phyloP scores from a whole-genome alignment of 2,888 invertebrate species.

The Microplitis deprimator region DNA sequence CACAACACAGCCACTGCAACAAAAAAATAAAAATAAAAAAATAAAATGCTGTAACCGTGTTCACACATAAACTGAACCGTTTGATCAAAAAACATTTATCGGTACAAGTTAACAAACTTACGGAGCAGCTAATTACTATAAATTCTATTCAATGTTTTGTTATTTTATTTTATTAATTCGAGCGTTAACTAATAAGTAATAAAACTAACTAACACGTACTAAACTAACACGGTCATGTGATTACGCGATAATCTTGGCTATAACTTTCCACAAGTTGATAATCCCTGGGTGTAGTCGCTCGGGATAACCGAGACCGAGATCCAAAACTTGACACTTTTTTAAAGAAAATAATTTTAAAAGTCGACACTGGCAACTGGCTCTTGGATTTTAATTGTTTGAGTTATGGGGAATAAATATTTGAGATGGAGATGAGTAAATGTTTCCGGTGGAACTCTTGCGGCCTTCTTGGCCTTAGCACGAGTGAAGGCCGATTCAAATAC shows the following conservation, averaged over 20 bases:
- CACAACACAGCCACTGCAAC: background rate
- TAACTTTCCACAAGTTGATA: background rate
- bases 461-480: slow-evolving; percentile 49
- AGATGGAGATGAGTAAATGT: slow-evolving; percentile 32
- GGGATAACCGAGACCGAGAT: too few species aligned
- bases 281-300: background rate
- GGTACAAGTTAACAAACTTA: background rate
- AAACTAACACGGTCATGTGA: background rate
- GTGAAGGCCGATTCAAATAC: slow-evolving; percentile 44
- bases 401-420: too few species aligned
- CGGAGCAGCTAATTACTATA: too few species aligned
- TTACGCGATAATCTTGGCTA: background rate
- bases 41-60: background rate
- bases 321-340: too few species aligned
- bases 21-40: background rate
- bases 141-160: too few species aligned
- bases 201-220: too few species aligned
- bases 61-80: background rate
- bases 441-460: slow-evolving; percentile 53
- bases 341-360: too few species aligned
- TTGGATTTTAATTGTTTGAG: too few species aligned
- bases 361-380: too few species aligned
- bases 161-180: too few species aligned
- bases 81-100: background rate
- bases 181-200: too few species aligned